Percentiles rank a stretch among this genome's conserved stretches.
Evolutionary conservation across 2,797 vertebrate genomes (phyloP).

Genomic region (Oophaga sylvatica): DNA sequence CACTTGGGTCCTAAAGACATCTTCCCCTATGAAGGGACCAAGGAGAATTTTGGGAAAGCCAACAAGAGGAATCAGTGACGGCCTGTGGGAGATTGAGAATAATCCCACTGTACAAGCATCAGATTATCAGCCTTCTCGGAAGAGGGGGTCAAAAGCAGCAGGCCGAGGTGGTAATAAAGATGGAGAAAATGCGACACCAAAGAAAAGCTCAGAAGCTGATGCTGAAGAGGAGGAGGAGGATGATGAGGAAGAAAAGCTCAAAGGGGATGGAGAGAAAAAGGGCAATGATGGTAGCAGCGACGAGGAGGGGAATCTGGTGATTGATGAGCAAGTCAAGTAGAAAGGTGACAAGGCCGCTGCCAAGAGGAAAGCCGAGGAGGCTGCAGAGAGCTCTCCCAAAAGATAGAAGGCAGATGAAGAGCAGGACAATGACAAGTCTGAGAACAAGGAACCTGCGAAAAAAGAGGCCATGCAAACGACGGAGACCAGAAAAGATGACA

Average conservation of each 20-base stretch:
- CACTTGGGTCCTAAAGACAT: constrained; percentile 92
- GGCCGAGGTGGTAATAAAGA: constrained; percentile 14
- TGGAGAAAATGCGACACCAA: constrained; percentile 77
- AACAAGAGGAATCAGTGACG: constrained; percentile 95
- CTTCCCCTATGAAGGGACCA: constrained; percentile 89
- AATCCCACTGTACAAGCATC: constrained; percentile 90
- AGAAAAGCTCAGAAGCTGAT: constrained; percentile 72
- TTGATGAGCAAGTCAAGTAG: constrained; percentile 83
- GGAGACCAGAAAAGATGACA: constrained; percentile 74
- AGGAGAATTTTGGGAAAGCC: constrained; percentile 91
- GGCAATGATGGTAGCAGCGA: constrained; percentile 84
- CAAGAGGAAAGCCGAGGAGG: constrained; percentile 86
- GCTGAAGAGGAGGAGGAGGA: constrained; percentile 51
- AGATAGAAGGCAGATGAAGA: constrained; percentile 80
- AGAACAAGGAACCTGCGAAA: constrained; percentile 72
- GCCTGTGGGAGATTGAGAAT: constrained; percentile 96
- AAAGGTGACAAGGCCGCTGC: constrained; percentile 82
- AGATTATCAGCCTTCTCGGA: constrained; percentile 69
- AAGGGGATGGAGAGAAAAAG: constrained; percentile 77
- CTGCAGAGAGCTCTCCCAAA: constrained; percentile 87
- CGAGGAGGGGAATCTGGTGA: constrained; percentile 88
- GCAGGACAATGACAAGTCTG: constrained; percentile 73
- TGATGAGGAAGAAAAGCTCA: constrained; percentile 68
- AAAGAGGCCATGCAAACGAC: constrained; percentile 68
- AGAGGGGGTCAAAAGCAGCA: constrained; percentile 37